Percentiles rank a stretch among this genome's conserved stretches.
These are phyloP conservation scores for Callionymus lyra DNA, from an alignment of 2,113 vertebrate species.

Conservation along the genomic window DNA sequence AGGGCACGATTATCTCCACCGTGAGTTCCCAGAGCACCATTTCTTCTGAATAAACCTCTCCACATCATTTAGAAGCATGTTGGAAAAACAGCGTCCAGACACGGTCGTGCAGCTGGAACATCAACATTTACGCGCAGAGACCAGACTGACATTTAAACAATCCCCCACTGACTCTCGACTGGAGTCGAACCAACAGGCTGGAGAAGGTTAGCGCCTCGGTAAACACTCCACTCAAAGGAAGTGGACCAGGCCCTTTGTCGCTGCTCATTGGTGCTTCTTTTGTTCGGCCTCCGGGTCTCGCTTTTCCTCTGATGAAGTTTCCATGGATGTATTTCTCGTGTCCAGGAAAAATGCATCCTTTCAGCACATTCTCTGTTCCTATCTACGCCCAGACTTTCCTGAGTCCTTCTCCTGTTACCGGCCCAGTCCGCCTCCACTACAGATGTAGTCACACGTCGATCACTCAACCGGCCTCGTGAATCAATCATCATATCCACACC, in stretches of 20 bases:
- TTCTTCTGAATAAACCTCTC: too few relatives aligned
- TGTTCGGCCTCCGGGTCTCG: constrained; percentile 84
- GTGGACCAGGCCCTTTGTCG: constrained; percentile 73
- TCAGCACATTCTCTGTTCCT: constrained; percentile 68
- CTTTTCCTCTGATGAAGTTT: constrained; percentile 85
- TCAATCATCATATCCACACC: too few relatives aligned
- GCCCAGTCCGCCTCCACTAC: too few relatives aligned
- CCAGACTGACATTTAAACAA: constrained; percentile 8
- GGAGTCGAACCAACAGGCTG: constrained; percentile 25
- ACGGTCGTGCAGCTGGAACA: constrained; percentile 1
- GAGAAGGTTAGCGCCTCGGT: constrained; percentile 55
- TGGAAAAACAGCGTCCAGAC: too few relatives aligned
- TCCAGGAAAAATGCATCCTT: constrained; percentile 82
- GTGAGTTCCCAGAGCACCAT: too few relatives aligned
- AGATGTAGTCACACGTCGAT: too few relatives aligned
- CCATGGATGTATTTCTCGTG: constrained; percentile 89
- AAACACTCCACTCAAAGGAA: constrained; percentile 63
- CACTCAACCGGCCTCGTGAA: too few relatives aligned
- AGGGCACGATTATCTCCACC: too few relatives aligned
- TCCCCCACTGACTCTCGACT: constrained; percentile 14
- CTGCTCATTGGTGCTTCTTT: constrained; percentile 78
- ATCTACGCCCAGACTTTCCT: constrained; percentile 16
- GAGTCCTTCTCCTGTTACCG: constrained; percentile 2
- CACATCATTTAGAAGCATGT: too few relatives aligned
- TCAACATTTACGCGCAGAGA: constrained; percentile 3